phyloP scores from a whole-genome alignment of 2,113 vertebrate genomes.

The Siniperca knerii region DNA sequence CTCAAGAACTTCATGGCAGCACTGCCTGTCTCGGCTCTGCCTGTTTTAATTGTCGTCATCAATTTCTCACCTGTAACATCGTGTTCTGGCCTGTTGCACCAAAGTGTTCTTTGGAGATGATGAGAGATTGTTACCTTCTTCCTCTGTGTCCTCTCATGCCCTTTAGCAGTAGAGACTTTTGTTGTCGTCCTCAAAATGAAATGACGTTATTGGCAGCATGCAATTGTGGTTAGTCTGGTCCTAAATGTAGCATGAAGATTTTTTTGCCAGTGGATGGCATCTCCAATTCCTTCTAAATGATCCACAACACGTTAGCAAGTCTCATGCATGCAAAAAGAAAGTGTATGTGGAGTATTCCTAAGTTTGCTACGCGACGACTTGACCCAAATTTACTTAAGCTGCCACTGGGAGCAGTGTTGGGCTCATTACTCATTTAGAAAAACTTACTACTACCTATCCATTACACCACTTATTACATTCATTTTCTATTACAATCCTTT shows the following conservation, averaged over 20 bases:
- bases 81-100: conserved; percentile 26
- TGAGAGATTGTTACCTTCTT: conserved; percentile 2
- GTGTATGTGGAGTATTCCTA: neutral
- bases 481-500: neutral
- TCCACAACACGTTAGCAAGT: neutral
- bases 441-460: neutral
- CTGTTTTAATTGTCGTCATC: conserved; percentile 29
- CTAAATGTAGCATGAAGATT: conserved; percentile 32
- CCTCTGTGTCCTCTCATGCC: conserved; percentile 14
- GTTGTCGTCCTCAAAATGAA: conserved; percentile 13
- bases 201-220: conserved; percentile 9
- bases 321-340: conserved; percentile 1
- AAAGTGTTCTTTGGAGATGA: conserved; percentile 8
- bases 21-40: neutral
- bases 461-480: neutral
- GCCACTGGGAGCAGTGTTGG: neutral
- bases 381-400: conserved; percentile 15
- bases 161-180: conserved; percentile 22
- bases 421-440: neutral
- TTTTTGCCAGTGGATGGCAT: conserved; percentile 16
- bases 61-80: conserved; percentile 39
- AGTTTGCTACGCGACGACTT: neutral
- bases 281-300: conserved; percentile 26
- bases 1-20: conserved; percentile 14
- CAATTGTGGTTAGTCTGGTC: conserved; percentile 52